phyloP scores from a whole-genome alignment of 1,140 invertebrate genomes.

The Temnothorax longispinosus region DNA sequence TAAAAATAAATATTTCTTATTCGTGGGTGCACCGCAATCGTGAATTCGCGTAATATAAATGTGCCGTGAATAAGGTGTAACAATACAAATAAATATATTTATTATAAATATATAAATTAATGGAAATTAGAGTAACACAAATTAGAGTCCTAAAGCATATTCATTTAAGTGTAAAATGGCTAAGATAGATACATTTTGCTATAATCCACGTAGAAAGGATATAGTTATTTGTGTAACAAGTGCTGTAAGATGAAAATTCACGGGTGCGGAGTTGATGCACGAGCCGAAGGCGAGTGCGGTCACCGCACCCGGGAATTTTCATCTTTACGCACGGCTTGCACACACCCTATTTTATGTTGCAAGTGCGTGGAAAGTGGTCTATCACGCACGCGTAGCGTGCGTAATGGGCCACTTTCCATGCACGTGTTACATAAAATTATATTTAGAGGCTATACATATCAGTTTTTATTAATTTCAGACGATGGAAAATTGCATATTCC shows the following conservation, averaged over 20 bases:
- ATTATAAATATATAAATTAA: background rate
- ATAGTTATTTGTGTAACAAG: no score
- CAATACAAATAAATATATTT: background rate
- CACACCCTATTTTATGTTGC: no score
- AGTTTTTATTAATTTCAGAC: constrained; percentile 27
- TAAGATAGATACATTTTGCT: background rate
- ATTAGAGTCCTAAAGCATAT: background rate
- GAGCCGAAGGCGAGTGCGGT: no score
- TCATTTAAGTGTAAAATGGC: background rate
- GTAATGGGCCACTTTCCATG: no score
- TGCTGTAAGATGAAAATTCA: no score
- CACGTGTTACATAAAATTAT: background rate
- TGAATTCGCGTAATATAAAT: background rate
- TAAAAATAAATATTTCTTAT: background rate
- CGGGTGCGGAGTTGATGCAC: no score
- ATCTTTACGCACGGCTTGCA: no score
- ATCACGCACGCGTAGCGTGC: no score
- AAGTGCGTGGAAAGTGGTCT: no score
- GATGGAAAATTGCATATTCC: constrained; percentile 46
- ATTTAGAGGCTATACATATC: background rate
- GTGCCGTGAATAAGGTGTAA: background rate
- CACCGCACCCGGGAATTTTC: no score
- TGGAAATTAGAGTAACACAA: background rate
- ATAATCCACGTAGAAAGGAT: background rate
- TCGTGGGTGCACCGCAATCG: background rate